Evolutionary conservation across 2,888 invertebrate genomes (phyloP).

Genomic region (Allophyes oxyacanthae): DNA sequence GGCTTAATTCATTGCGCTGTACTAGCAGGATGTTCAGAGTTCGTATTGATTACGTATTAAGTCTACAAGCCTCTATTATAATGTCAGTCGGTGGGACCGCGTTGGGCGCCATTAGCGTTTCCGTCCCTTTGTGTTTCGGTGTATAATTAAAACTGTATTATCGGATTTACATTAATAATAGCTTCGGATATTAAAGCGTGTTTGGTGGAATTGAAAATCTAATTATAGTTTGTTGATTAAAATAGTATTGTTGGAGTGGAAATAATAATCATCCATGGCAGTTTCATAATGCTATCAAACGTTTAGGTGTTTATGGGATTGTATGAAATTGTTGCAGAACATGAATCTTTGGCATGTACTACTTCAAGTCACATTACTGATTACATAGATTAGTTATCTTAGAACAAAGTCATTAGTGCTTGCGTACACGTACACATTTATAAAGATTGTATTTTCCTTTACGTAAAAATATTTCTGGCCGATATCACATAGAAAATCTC

Average conservation of each 20-base stretch:
- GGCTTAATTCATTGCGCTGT: slow-evolving; percentile 45
- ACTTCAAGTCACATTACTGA: too few species aligned
- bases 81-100: slow-evolving; percentile 51
- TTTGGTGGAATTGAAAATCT: slow-evolving; percentile 51
- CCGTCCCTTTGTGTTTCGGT: slow-evolving; percentile 47
- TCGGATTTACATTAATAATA: slow-evolving; percentile 53
- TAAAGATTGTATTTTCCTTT: too few species aligned
- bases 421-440: too few species aligned
- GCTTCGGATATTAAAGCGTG: slow-evolving; percentile 52
- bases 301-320: too few species aligned
- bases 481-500: too few species aligned
- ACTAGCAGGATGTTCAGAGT: slow-evolving; percentile 43
- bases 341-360: too few species aligned
- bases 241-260: slow-evolving; percentile 24
- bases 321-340: too few species aligned
- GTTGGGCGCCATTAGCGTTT: slow-evolving; percentile 62
- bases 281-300: too few species aligned
- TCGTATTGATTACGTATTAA: slow-evolving; percentile 53
- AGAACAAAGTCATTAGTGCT: too few species aligned
- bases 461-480: too few species aligned
- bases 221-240: slow-evolving; percentile 48
- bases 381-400: too few species aligned
- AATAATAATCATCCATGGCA: slow-evolving; percentile 13
- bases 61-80: slow-evolving; percentile 50
- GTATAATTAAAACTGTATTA: slow-evolving; percentile 55